phyloP scores from a whole-genome alignment of 2,888 invertebrate genomes.

The Lasioglossum lativentre region DNA sequence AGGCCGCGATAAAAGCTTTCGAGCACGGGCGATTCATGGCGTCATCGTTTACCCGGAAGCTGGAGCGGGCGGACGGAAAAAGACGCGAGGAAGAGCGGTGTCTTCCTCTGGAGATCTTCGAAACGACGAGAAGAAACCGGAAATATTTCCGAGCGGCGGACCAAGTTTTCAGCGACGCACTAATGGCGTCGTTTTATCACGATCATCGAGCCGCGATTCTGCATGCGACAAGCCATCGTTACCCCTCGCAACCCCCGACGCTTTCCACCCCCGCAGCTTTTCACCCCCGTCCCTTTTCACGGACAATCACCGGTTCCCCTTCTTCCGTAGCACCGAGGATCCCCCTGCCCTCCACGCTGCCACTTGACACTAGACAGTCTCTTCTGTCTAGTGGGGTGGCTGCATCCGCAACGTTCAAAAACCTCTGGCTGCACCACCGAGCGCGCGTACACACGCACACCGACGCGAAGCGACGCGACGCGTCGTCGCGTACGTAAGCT shows the following conservation, averaged over 20 bases:
- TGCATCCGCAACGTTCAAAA: conserved; percentile 71
- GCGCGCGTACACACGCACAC: not conserved
- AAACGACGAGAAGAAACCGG: conserved; percentile 8
- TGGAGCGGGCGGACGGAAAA: conserved; percentile 7
- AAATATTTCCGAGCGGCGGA: conserved; percentile 44
- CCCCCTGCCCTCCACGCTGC: conserved; percentile 55
- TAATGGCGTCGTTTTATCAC: conserved; percentile 77
- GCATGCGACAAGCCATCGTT: conserved; percentile 68
- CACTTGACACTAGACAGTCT: conserved; percentile 79
- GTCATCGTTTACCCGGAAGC: conserved; percentile 8
- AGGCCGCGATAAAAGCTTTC: not conserved
- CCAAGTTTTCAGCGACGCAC: conserved; percentile 70
- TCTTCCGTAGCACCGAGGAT: conserved; percentile 50
- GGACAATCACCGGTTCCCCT: conserved; percentile 64
- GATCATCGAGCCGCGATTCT: conserved; percentile 73
- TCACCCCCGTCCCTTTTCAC: conserved; percentile 45
- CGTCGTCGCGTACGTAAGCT: conserved; percentile 19
- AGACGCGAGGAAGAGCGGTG: not conserved
- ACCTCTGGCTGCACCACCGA: conserved; percentile 50
- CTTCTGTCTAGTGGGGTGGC: conserved; percentile 76
- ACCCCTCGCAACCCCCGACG: conserved; percentile 32
- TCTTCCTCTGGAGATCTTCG: not conserved
- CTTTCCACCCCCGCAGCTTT: conserved; percentile 15
- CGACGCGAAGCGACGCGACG: conserved; percentile 6
- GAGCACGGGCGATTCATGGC: not conserved